Percentiles rank a stretch among this genome's conserved stretches.
These are phyloP conservation scores for Acronicta aceris DNA, from an alignment of 2,888 invertebrate species.

Conservation along the genomic window DNA sequence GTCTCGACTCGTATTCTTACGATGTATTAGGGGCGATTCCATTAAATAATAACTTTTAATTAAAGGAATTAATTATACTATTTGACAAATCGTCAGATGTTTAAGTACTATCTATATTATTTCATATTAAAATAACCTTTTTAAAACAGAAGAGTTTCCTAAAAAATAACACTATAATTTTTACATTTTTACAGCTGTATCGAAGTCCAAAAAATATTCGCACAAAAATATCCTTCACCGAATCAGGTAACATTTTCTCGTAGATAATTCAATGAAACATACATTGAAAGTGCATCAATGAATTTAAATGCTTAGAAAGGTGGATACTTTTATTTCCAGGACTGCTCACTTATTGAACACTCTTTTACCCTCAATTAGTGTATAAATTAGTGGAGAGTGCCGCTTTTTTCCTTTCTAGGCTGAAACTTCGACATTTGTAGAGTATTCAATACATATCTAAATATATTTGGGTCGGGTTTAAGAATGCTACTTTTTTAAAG, in stretches of 20 bases:
- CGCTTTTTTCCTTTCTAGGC: neutral
- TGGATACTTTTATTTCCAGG: slow-evolving; percentile 8
- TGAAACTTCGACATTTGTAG: neutral
- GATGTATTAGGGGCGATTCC: too few relatives aligned
- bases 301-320: slow-evolving; percentile 12
- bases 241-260: neutral
- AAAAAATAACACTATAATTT: too few relatives aligned
- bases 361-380: slow-evolving; percentile 16
- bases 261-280: slow-evolving; percentile 15
- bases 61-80: too few relatives aligned
- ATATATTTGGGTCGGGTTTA: too few relatives aligned
- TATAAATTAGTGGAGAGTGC: slow-evolving; percentile 11
- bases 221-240: neutral
- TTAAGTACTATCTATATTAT: too few relatives aligned
- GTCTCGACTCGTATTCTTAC: too few relatives aligned
- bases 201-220: neutral
- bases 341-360: slow-evolving; percentile 7
- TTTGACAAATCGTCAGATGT: too few relatives aligned
- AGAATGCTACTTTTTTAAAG: neutral
- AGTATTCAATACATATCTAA: too few relatives aligned
- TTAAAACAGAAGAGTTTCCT: too few relatives aligned
- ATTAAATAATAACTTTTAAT: neutral
- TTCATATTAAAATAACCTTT: too few relatives aligned
- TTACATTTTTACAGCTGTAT: too few relatives aligned
- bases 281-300: slow-evolving; percentile 38